phyloP scores from a whole-genome alignment of 2,888 invertebrate genomes.

The Trissolcus brochymenae region DNA sequence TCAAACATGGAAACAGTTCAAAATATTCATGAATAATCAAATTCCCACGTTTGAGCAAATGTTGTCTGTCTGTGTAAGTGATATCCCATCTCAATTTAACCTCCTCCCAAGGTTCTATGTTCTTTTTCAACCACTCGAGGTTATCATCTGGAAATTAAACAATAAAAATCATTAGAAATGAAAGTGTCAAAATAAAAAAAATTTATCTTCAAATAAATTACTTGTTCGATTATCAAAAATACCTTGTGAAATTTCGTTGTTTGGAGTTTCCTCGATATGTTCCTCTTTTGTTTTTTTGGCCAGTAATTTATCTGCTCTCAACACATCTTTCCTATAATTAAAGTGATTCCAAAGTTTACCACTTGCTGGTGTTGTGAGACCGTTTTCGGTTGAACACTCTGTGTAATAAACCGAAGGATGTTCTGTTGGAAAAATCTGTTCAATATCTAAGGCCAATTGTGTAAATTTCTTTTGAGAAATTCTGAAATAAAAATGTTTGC shows the following conservation, averaged over 20 bases:
- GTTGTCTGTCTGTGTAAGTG: conserved; percentile 9
- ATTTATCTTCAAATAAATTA: neutral
- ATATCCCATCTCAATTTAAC: conserved; percentile 15
- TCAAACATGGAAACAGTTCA: conserved; percentile 23
- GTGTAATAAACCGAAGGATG: neutral
- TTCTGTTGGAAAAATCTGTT: conserved; percentile 8
- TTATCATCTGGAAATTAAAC: neutral
- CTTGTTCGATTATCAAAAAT: neutral
- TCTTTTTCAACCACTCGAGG: conserved; percentile 3
- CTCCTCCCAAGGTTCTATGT: conserved; percentile 19
- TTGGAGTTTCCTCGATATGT: neutral
- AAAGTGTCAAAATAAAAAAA: neutral
- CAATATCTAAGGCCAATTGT: conserved; percentile 1
- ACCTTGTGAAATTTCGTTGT: neutral
- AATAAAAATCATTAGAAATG: conserved; percentile 1
- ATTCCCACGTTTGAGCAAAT: neutral
- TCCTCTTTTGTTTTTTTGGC: neutral
- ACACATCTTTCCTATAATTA: conserved; percentile 1
- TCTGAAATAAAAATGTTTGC: conserved; percentile 3
- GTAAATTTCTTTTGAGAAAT: conserved; percentile 1
- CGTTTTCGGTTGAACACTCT: neutral
- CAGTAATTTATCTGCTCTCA: neutral
- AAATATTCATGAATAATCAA: conserved; percentile 9
- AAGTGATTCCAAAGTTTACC: conserved; percentile 19
- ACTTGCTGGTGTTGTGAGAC: neutral